Evolutionary conservation across 2,888 invertebrate genomes (phyloP), one percentile per base, ranked within the genome.

Genomic region (Sinopyrophorus schimmeli): DNA sequence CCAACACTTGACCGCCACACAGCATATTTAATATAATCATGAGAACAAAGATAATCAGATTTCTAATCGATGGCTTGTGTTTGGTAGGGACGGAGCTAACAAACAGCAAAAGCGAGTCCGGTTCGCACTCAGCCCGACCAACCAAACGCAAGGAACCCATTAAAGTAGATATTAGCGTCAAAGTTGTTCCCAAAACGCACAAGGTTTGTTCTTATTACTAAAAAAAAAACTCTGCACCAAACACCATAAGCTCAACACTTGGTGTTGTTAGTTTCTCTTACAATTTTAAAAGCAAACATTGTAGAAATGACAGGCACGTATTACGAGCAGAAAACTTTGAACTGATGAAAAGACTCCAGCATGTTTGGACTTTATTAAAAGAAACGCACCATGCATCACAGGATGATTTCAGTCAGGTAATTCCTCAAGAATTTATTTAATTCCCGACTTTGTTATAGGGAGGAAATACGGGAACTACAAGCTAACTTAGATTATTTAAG

Each of bases 381-480:
- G 78, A 80, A 54, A 59, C 69, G 49, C 68, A 66, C 28, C 23
- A 50, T 48, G 58, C 58, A 37, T 48, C 58, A 24, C 58, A 63
- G 41, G 60, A 59, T 53, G 50, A 61, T 52, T 51, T 60, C 38
- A 38, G 47, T 39, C 60, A 63, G 63, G 62, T 64, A 66, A 64
- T 43, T 53, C 54, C n/a, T 27, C 35, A 34, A 37, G 21, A 28
- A 56, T 62, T 63, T 68, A 62, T 63, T 65, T 60, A 62, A 59
- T 63, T 41, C 54, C 51, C 21, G 15, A 73, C 72, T 69, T 67
- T 68, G 73, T 74, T 77, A 71, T 79, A 84, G 84, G 79, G 77
- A 86, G 81, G 86, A 86, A 80, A 82, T 87, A 84, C 86, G 81
- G 80, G 81, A 80, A 79, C 80, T 87, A 83, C 86, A 86, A 81